phyloP scores from a whole-genome alignment of 2,113 vertebrate genomes.

The Pangasianodon hypophthalmus region DNA sequence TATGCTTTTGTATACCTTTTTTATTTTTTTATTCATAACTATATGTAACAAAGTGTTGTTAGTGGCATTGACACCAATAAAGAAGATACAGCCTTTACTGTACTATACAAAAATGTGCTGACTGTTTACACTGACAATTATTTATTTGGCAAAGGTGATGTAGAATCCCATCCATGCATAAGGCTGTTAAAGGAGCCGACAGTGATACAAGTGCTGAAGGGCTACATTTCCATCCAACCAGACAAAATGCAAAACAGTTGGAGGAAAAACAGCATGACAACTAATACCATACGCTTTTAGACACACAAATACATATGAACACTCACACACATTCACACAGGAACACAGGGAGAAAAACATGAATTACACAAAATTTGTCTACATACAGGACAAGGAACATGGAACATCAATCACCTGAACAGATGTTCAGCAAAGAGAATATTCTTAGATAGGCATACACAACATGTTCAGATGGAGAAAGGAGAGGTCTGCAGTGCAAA shows the following conservation, averaged over 20 bases:
- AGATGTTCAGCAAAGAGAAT: neutral
- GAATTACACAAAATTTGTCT: neutral
- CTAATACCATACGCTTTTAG: neutral
- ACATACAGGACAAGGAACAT: neutral
- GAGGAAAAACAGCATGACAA: neutral
- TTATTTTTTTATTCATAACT: constrained; percentile 25
- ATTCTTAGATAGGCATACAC: neutral
- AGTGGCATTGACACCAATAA: constrained; percentile 45
- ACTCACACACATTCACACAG: neutral
- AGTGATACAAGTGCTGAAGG: neutral
- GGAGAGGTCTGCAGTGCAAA: neutral
- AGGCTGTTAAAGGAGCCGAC: neutral
- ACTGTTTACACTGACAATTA: neutral
- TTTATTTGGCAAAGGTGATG: neutral
- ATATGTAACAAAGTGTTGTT: constrained; percentile 31
- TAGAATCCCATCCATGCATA: neutral
- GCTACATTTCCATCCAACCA: neutral
- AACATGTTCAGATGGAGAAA: neutral
- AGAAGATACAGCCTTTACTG: constrained; percentile 17
- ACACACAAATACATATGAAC: neutral
- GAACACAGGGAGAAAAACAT: neutral
- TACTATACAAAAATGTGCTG: neutral
- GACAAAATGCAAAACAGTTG: neutral
- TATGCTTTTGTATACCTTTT: constrained; percentile 44
- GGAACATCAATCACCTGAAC: neutral